Conservation (phyloP, 2,113 vertebrate genomes). For the Aramus guarauna region DNA sequence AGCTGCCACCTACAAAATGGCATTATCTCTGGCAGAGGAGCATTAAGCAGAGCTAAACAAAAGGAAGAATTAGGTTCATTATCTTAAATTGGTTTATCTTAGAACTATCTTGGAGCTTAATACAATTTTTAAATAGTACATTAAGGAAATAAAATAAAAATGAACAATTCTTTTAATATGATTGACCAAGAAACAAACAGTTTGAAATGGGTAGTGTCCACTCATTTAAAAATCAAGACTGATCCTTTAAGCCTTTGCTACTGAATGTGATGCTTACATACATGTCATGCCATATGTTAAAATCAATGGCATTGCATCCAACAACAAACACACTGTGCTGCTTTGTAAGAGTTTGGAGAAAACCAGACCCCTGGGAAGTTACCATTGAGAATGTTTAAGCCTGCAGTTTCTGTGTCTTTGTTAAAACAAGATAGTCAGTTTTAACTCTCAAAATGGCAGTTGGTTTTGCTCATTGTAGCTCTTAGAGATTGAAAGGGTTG, state of each 20-base stretch:
- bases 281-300: background rate
- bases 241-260: background rate
- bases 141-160: slow-evolving; percentile 31
- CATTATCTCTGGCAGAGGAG: slow-evolving; percentile 6
- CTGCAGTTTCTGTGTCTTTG: background rate
- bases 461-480: background rate
- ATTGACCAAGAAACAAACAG: background rate
- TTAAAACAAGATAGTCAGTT: background rate
- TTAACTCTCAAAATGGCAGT: background rate
- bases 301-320: background rate
- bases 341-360: background rate
- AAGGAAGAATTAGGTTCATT: slow-evolving; percentile 21
- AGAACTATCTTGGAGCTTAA: background rate
- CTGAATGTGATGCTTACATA: background rate
- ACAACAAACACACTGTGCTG: background rate
- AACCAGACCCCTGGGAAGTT: background rate
- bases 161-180: background rate
- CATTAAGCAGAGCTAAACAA: slow-evolving; percentile 16
- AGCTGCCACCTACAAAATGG: slow-evolving; percentile 16
- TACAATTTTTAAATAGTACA: background rate
- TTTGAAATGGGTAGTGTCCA: background rate
- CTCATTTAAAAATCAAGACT: background rate
- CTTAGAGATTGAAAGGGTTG: background rate
- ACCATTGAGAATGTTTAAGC: background rate
- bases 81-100: slow-evolving; percentile 16